Evolutionary conservation across 2,888 invertebrate genomes (phyloP).

Genomic region (Meiosimyza platycephala): DNA sequence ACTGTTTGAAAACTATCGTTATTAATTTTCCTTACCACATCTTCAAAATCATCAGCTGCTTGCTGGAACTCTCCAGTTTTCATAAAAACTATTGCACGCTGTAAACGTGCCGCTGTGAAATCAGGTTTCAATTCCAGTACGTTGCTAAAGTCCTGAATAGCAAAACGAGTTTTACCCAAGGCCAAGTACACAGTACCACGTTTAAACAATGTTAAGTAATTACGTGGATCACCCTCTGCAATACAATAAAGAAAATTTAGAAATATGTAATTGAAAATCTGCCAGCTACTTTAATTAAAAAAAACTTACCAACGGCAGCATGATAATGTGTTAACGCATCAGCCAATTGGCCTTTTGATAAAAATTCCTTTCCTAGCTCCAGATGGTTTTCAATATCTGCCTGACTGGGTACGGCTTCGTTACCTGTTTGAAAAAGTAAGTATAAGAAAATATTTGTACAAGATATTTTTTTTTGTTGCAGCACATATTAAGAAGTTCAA

Average conservation of each 20-base stretch:
- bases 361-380: slow-evolving; percentile 91
- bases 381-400: slow-evolving; percentile 92
- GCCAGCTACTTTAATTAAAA: not conserved
- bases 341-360: slow-evolving; percentile 91
- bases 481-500: slow-evolving; percentile 31
- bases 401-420: slow-evolving; percentile 72
- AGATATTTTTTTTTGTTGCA: not conserved
- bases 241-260: not conserved
- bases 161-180: slow-evolving; percentile 94
- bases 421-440: slow-evolving; percentile 69
- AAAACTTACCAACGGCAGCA: slow-evolving; percentile 89
- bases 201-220: slow-evolving; percentile 96
- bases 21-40: slow-evolving; percentile 78
- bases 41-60: slow-evolving; percentile 84
- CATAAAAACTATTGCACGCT: slow-evolving; percentile 88
- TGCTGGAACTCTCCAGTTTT: slow-evolving; percentile 88
- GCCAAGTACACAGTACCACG: slow-evolving; percentile 96
- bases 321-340: slow-evolving; percentile 98
- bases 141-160: slow-evolving; percentile 91
- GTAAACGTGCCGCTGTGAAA: slow-evolving; percentile 87
- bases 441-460: slow-evolving; percentile 16
- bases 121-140: slow-evolving; percentile 95
- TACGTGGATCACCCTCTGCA: slow-evolving; percentile 92
- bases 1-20: not conserved
- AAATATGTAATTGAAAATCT: not conserved